Evolutionary conservation across 2,888 invertebrate species (phyloP), one percentile per base, ranked within the genome.

Genomic region (Phania funesta): DNA sequence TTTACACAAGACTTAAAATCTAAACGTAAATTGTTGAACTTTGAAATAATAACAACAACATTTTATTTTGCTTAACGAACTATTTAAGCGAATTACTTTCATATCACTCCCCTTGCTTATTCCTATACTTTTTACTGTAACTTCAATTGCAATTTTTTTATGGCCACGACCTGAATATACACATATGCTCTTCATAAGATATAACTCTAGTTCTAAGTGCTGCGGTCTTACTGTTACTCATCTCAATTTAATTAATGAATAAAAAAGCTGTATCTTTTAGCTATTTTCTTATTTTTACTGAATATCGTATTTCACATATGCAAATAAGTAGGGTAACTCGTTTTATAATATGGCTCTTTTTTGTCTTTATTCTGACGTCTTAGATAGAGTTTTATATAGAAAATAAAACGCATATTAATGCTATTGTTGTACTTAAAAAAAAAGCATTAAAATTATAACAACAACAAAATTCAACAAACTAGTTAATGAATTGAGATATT

Each of bases 251-350:
- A 62, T 52, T 67, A 67, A 29, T 50, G 41, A 16, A 60, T 22
- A 32, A 64, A 70, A 48, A n/a, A 38, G 52, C 29, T 41, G 32
- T 38, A 20, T 35, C 35, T 58, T 48, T 50, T 26, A 9, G 16
- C 18, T 18, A 46, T 13, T 38, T n/a, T 22, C 1, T n/a, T 22
- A 22, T 56, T 24, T 44, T 56, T 48, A 32, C 32, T 18, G 18
- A 56, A 56, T 32, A 38, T 48, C 48, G 38, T 48, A 50, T 58
- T 32, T 65, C 24, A 65, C 58, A 50, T 50, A 50, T 52, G 58
- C 50, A 67, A 62, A 64, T 60, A 73, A 76, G 65, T 81, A 65
- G 80, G 68, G 75, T 70, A 48, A 67, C 65, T 67, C 26, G 65
- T 78, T 71, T 64, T 50, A 54, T 46, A 44, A 26, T 60, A 44